phyloP scores from a whole-genome alignment of 2,888 invertebrate genomes.

The Synanthedon vespiformis region DNA sequence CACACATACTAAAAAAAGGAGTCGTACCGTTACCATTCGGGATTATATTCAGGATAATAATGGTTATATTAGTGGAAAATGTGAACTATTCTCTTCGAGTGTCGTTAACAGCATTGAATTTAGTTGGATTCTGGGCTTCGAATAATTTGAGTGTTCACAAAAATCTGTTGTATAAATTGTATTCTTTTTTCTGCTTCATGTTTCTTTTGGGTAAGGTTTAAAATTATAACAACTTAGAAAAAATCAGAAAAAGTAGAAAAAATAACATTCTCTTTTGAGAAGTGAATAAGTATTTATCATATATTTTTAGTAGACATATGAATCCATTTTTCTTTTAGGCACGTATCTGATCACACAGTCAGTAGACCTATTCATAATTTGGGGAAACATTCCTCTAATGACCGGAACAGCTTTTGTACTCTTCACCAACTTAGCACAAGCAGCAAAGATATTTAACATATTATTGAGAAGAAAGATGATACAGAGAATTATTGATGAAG shows the following conservation, averaged over 20 bases:
- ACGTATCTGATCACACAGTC: conserved; percentile 56
- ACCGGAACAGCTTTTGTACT: conserved; percentile 52
- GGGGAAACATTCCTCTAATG: conserved; percentile 59
- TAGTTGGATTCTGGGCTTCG: conserved; percentile 52
- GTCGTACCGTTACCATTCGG: conserved; percentile 7
- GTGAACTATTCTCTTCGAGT: conserved; percentile 32
- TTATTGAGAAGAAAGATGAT: conserved; percentile 25
- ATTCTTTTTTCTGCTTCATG: conserved; percentile 40
- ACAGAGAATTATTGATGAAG: conserved; percentile 26
- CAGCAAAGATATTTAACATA: conserved; percentile 45
- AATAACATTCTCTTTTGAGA: not conserved
- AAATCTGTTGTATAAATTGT: conserved; percentile 29
- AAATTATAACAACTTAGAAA: no score
- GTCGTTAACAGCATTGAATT: conserved; percentile 35
- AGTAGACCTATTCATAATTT: conserved; percentile 51
- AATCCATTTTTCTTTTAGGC: conserved; percentile 19
- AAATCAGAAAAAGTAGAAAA: no score
- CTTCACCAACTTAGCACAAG: conserved; percentile 56
- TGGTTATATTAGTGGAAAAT: conserved; percentile 38
- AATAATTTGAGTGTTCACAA: conserved; percentile 13
- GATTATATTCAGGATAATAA: no score
- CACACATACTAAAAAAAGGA: conserved; percentile 3
- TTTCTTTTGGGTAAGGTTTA: conserved; percentile 42
- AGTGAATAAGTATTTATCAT: not conserved
- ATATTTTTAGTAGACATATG: conserved; percentile 6